A percentile compares a stretch with the other conserved stretches of the same genome.
These are phyloP conservation scores for Chironomus riparius DNA, from an alignment of 2,888 invertebrate genomes.

Conservation along the genomic window DNA sequence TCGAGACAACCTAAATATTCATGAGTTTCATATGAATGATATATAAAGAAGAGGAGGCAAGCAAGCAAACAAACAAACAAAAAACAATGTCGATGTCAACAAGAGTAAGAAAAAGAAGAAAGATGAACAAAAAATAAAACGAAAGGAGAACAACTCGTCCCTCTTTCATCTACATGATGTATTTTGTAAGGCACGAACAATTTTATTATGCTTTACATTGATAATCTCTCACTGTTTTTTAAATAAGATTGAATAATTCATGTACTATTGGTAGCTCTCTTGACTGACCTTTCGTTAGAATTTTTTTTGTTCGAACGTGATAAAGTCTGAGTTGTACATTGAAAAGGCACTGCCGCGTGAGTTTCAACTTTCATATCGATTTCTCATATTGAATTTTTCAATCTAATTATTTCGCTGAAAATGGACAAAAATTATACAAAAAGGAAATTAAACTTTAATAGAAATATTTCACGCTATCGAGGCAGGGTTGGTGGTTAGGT, in stretches of 20 bases:
- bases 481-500: too few species aligned
- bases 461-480: neutral
- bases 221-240: neutral
- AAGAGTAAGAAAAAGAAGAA: neutral
- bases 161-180: too few species aligned
- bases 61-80: neutral
- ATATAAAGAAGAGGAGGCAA: too few species aligned
- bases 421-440: neutral
- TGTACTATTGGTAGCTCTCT: neutral
- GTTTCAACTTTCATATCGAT: neutral
- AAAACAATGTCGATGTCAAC: neutral
- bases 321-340: too few species aligned
- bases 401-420: neutral
- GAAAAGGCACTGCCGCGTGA: neutral
- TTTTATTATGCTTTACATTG: neutral
- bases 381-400: neutral
- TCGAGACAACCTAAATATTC: constrained; percentile 13
- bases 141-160: too few species aligned
- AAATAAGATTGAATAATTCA: neutral
- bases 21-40: neutral
- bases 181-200: too few species aligned
- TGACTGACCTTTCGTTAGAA: neutral
- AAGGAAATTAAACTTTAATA: neutral
- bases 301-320: too few species aligned
- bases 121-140: too few species aligned